Conservation (phyloP, 64 coral and sea anemone genomes). For the Actinia tenebrosa region DNA sequence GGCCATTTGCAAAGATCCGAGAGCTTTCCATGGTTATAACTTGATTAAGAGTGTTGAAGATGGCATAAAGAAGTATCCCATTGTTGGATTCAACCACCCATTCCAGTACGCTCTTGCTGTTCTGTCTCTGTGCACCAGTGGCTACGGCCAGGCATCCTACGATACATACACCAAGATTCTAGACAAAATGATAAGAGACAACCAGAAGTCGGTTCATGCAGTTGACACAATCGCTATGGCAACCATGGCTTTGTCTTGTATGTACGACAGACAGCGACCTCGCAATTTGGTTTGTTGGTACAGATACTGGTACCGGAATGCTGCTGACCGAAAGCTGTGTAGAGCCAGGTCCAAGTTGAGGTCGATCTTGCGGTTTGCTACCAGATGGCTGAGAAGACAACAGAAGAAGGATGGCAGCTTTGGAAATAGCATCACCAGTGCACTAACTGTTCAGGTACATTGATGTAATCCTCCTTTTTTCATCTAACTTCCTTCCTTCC, state of each 20-base stretch:
- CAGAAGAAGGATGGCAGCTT: slow-evolving; percentile 12
- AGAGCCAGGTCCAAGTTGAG: not conserved
- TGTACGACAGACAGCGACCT: not conserved
- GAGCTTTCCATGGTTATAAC: slow-evolving; percentile 15
- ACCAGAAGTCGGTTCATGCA: not conserved
- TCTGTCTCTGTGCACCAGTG: slow-evolving; percentile 30
- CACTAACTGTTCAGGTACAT: slow-evolving; percentile 2
- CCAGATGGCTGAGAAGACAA: not conserved
- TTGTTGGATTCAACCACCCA: slow-evolving; percentile 25
- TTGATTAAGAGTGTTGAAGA: slow-evolving; percentile 19
- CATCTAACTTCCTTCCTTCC: not conserved
- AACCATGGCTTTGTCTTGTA: not conserved
- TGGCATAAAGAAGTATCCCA: slow-evolving; percentile 24
- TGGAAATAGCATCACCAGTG: slow-evolving; percentile 9
- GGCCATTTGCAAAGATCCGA: slow-evolving; percentile 28
- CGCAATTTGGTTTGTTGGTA: not conserved
- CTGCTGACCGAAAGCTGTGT: not conserved
- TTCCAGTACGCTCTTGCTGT: slow-evolving; percentile 40
- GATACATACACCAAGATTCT: not conserved
- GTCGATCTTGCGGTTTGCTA: not conserved
- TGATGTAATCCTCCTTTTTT: not conserved
- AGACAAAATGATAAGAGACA: not conserved
- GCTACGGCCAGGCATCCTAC: not conserved
- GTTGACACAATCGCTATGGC: not conserved
- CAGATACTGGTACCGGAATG: not conserved